These are phyloP conservation scores for Nomada hirtipes DNA, from an alignment of 2,888 invertebrate genomes.

Conservation along the genomic window DNA sequence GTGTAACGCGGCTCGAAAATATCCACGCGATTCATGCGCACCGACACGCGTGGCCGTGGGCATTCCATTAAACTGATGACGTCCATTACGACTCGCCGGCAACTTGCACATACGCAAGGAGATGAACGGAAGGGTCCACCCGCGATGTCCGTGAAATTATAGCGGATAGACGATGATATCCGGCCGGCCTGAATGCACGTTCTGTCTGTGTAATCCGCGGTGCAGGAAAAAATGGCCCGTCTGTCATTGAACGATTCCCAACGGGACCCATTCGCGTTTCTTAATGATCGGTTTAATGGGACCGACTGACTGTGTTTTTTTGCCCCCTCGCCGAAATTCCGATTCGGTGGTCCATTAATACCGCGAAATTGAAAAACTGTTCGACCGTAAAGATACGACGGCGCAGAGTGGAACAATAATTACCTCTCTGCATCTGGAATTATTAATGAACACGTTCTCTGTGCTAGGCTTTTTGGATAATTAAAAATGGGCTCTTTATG, in stretches of 20 bases:
- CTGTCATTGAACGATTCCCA: conserved; percentile 23
- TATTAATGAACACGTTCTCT: not conserved
- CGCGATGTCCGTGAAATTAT: conserved; percentile 56
- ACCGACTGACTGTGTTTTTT: conserved; percentile 1
- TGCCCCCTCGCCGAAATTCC: conserved; percentile 7
- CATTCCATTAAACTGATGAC: conserved; percentile 63
- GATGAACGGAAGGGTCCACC: conserved; percentile 53
- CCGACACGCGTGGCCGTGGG: conserved; percentile 15
- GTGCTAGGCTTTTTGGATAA: too few relatives aligned
- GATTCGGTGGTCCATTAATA: not conserved
- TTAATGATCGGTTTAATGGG: conserved; percentile 33
- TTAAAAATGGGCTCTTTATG: not conserved
- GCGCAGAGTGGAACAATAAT: too few relatives aligned
- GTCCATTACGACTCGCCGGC: conserved; percentile 53
- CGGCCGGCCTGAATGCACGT: conserved; percentile 5
- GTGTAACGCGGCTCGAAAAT: not conserved
- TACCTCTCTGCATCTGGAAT: too few relatives aligned
- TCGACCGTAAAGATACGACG: not conserved
- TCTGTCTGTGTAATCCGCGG: not conserved
- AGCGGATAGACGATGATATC: conserved; percentile 45
- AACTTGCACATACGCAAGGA: conserved; percentile 40
- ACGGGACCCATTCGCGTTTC: conserved; percentile 3
- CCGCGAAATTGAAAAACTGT: not conserved
- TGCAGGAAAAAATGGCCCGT: not conserved
- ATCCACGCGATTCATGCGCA: conserved; percentile 29